These are phyloP conservation scores for Nerophis lumbriciformis DNA, from an alignment of 2,113 vertebrate genomes.

Conservation along the genomic window DNA sequence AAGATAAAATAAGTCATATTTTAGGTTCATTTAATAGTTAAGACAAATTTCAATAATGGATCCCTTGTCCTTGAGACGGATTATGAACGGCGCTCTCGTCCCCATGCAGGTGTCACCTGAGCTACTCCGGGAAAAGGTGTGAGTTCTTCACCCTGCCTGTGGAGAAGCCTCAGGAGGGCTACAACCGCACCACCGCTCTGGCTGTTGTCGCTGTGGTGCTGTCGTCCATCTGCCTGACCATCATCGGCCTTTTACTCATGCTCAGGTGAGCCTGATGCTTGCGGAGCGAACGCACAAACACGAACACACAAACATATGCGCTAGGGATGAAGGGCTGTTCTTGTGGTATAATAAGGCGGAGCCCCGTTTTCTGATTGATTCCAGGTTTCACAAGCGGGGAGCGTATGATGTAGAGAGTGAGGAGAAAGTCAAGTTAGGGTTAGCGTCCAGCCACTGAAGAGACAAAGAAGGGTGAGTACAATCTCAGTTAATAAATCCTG, in stretches of 20 bases:
- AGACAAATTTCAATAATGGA: no score
- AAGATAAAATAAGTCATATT: no score
- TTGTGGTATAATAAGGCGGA: background rate
- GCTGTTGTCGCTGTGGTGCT: slow-evolving; percentile 88
- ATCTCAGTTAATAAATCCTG: background rate
- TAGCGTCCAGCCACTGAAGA: slow-evolving; percentile 81
- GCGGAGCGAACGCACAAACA: background rate
- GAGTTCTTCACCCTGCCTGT: slow-evolving; percentile 78
- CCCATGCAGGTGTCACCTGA: slow-evolving; percentile 72
- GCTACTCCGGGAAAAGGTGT: slow-evolving; percentile 87
- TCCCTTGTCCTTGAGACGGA: background rate
- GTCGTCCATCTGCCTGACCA: slow-evolving; percentile 86
- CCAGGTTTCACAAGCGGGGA: slow-evolving; percentile 91
- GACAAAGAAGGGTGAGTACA: slow-evolving; percentile 56
- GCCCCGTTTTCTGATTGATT: slow-evolving; percentile 17
- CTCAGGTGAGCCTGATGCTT: slow-evolving; percentile 74
- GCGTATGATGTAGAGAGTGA: slow-evolving; percentile 93
- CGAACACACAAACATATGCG: background rate
- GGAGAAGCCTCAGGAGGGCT: slow-evolving; percentile 71
- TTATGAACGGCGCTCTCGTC: background rate
- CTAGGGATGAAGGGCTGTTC: background rate
- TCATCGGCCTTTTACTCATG: slow-evolving; percentile 86
- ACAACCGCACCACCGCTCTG: slow-evolving; percentile 86
- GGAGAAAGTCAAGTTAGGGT: slow-evolving; percentile 92
- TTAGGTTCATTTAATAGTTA: no score